Conservation (phyloP, 2,797 vertebrate species). For the Rhynchotus rufescens region DNA sequence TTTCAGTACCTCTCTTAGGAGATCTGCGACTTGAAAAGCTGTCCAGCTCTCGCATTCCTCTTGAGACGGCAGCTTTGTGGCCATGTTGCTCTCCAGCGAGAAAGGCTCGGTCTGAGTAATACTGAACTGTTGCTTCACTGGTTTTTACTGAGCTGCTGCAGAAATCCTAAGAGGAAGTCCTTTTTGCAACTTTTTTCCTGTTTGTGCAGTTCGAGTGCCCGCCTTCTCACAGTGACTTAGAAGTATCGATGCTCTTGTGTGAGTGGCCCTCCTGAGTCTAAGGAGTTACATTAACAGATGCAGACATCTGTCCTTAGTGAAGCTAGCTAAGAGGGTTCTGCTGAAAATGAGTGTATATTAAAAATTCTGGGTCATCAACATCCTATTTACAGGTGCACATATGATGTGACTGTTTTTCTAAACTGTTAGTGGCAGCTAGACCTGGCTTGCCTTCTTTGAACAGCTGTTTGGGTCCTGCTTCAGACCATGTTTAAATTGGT, state of each 20-base stretch:
- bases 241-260: background rate
- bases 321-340: background rate
- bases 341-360: background rate
- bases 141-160: slow-evolving; percentile 40
- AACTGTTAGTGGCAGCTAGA: background rate
- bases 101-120: background rate
- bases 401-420: background rate
- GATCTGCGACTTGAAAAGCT: slow-evolving; percentile 80
- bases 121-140: slow-evolving; percentile 16
- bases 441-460: background rate
- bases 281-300: background rate
- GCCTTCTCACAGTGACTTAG: background rate
- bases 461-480: background rate
- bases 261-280: background rate
- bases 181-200: slow-evolving; percentile 54
- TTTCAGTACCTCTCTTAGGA: slow-evolving; percentile 83
- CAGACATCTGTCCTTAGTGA: background rate
- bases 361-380: background rate
- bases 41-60: slow-evolving; percentile 88
- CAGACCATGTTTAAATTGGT: background rate
- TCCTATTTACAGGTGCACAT: background rate
- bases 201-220: slow-evolving; percentile 62
- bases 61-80: slow-evolving; percentile 85
- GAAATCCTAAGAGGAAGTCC: slow-evolving; percentile 76
- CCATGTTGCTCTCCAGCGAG: slow-evolving; percentile 48